A percentile compares a stretch with the other conserved stretches of the same genome.
phyloP scores from a whole-genome alignment of 2,113 vertebrate genomes.

The Zosterops pallidus region DNA sequence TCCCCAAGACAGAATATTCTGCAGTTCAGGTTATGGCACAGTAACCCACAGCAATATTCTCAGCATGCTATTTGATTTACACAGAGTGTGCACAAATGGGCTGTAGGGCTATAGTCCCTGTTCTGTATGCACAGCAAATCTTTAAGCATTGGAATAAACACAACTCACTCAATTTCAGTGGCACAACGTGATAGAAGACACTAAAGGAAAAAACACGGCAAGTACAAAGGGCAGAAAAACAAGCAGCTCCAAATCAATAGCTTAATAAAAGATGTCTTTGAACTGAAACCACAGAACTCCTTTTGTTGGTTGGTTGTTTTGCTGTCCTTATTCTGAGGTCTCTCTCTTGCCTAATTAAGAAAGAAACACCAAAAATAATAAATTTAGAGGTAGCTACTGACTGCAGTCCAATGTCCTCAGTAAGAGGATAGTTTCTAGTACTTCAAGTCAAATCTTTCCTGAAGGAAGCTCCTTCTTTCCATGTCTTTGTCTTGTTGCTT shows the following conservation, averaged over 20 bases:
- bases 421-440: neutral
- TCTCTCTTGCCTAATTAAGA: neutral
- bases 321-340: neutral
- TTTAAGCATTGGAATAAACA: slow-evolving; percentile 4
- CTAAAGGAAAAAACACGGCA: neutral
- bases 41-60: neutral
- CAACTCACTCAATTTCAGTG: neutral
- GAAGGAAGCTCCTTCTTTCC: neutral
- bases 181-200: neutral
- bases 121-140: slow-evolving; percentile 17
- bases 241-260: neutral
- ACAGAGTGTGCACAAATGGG: neutral
- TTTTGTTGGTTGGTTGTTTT: neutral
- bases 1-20: neutral
- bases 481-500: neutral
- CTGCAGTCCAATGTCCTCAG: neutral
- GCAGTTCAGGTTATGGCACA: neutral
- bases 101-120: neutral
- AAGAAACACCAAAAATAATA: neutral
- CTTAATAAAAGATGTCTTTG: neutral
- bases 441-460: neutral
- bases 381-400: neutral
- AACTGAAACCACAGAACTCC: neutral
- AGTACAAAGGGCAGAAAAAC: neutral
- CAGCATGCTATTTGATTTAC: neutral